Percentiles rank a stretch among this genome's conserved stretches.
phyloP scores from a whole-genome alignment of 1,140 invertebrate species.

The Manduca sexta region DNA sequence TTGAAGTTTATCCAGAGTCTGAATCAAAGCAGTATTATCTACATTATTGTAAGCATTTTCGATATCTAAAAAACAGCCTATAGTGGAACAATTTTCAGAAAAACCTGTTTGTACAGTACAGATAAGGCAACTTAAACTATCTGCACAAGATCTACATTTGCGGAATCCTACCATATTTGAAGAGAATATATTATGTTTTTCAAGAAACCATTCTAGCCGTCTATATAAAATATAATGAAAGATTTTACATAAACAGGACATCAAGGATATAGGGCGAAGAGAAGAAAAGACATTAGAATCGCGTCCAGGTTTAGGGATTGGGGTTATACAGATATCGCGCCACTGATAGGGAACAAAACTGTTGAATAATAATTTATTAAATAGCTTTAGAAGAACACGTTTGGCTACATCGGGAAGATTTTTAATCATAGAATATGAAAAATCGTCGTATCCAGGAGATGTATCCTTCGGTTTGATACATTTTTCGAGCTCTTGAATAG shows the following conservation, averaged over 20 bases:
- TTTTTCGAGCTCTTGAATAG: constrained; percentile 14
- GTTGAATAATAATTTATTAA: not conserved
- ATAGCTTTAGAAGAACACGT: not conserved
- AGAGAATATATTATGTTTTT: constrained; percentile 2
- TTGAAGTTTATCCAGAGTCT: no score
- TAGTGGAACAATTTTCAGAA: constrained; percentile 2
- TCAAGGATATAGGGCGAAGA: constrained; percentile 1
- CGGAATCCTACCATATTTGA: not conserved
- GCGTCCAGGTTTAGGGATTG: constrained; percentile 1
- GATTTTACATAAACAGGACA: constrained; percentile 4
- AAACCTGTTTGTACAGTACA: constrained; percentile 13
- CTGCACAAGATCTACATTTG: constrained; percentile 7
- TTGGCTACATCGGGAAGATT: not conserved
- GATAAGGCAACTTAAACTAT: constrained; percentile 10
- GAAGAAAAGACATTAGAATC: not conserved
- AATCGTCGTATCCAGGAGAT: constrained; percentile 12
- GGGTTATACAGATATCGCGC: constrained; percentile 1
- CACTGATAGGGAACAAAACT: constrained; percentile 1
- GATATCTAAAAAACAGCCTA: no score
- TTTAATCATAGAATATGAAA: constrained; percentile 19
- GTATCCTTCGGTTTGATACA: constrained; percentile 19
- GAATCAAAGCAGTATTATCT: no score
- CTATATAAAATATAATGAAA: constrained; percentile 1
- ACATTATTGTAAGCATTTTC: no score
- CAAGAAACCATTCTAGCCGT: constrained; percentile 4